phyloP scores from a whole-genome alignment of 2,888 invertebrate genomes.

The Oconnorella tubifera region DNA sequence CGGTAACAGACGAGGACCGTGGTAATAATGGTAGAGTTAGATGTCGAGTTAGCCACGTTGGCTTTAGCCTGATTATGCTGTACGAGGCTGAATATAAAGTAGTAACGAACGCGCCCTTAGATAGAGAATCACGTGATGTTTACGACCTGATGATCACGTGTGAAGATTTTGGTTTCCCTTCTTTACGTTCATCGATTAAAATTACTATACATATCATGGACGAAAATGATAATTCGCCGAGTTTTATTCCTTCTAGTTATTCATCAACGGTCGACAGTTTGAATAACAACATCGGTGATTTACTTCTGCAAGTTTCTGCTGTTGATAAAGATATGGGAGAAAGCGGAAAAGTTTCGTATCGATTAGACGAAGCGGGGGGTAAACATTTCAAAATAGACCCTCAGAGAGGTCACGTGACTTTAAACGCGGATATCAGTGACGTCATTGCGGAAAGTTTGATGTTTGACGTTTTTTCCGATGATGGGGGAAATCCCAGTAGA shows the following conservation, averaged over 20 bases:
- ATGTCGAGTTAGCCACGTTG: conserved; percentile 7
- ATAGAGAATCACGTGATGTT: conserved; percentile 19
- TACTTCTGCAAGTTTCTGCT: conserved; percentile 28
- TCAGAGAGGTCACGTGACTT: conserved; percentile 64
- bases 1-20: conserved; percentile 17
- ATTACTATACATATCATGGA: conserved; percentile 23
- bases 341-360: conserved; percentile 32
- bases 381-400: conserved; percentile 77
- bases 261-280: conserved; percentile 14
- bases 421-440: conserved; percentile 75
- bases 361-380: conserved; percentile 61
- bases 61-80: conserved; percentile 22
- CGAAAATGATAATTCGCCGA: conserved; percentile 28
- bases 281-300: conserved; percentile 26
- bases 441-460: no score
- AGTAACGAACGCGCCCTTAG: conserved; percentile 19
- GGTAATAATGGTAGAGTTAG: conserved; percentile 4
- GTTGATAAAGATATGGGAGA: conserved; percentile 31
- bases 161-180: conserved; percentile 25
- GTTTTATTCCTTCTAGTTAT: conserved; percentile 21
- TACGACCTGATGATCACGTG: conserved; percentile 28
- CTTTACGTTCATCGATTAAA: conserved; percentile 7
- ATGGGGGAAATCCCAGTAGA: conserved; percentile 20
- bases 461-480: conserved; percentile 60
- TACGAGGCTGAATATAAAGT: conserved; percentile 26